These are phyloP conservation scores for Prorops nasuta DNA, from an alignment of 1,140 invertebrate genomes.

Conservation along the genomic window DNA sequence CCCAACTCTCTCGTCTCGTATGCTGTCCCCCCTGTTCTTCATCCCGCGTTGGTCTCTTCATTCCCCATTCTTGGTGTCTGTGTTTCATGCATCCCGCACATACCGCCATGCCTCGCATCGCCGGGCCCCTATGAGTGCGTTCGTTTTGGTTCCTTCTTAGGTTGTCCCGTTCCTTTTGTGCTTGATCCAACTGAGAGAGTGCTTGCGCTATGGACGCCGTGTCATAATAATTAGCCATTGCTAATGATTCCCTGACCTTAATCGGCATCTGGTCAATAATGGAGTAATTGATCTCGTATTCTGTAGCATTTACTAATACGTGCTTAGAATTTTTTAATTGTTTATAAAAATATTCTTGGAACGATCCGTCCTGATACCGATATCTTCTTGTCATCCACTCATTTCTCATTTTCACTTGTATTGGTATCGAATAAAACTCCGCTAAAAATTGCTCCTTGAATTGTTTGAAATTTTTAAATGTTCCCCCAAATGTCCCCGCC, in stretches of 20 bases:
- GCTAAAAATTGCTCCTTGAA: constrained; percentile 15
- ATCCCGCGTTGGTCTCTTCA: neutral
- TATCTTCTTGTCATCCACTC: constrained; percentile 12
- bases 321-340: constrained; percentile 8
- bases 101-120: neutral
- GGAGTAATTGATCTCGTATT: constrained; percentile 13
- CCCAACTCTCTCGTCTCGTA: neutral
- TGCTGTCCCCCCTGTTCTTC: neutral
- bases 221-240: constrained; percentile 1
- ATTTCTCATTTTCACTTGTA: constrained; percentile 8
- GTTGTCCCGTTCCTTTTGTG: neutral
- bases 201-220: neutral
- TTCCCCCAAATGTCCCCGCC: too few relatives aligned
- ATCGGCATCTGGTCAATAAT: constrained; percentile 15
- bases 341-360: constrained; percentile 12
- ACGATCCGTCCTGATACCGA: neutral
- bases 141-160: neutral
- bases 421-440: constrained; percentile 20
- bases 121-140: neutral
- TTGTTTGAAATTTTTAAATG: too few relatives aligned
- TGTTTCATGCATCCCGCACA: neutral
- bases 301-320: constrained; percentile 4
- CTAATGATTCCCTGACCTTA: constrained; percentile 4
- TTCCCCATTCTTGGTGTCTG: neutral
- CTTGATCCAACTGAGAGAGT: neutral